Percentiles rank a stretch among this genome's conserved stretches.
Evolutionary conservation across 2,797 vertebrate species (phyloP).

Genomic region (Ibycter americanus): DNA sequence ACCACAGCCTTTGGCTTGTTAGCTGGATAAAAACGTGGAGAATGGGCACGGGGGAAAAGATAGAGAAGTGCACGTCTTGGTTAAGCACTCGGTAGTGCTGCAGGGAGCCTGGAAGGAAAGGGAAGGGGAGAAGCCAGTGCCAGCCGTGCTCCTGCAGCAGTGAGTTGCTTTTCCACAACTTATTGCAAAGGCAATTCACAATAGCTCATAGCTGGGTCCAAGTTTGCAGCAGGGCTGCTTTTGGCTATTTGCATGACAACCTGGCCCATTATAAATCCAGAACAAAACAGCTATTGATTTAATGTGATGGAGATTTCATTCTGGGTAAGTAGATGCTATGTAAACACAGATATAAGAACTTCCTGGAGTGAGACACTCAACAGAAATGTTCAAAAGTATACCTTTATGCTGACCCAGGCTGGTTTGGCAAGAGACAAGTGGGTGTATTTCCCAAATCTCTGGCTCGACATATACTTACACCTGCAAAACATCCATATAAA

Average conservation of each 20-base stretch:
- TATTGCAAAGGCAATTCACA: neutral
- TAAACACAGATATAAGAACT: conserved; percentile 35
- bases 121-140: neutral
- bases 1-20: neutral
- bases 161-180: neutral
- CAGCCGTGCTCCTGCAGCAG: neutral
- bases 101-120: neutral
- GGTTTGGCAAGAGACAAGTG: neutral
- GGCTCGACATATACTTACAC: neutral
- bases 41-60: neutral
- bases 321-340: neutral
- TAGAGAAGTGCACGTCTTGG: neutral
- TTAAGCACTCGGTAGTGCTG: neutral
- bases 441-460: neutral
- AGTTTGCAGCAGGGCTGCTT: neutral
- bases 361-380: conserved; percentile 20
- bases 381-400: neutral
- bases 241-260: neutral
- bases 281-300: conserved; percentile 21
- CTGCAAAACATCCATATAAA: neutral
- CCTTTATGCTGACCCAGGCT: neutral
- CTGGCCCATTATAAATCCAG: neutral
- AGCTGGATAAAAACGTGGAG: neutral
- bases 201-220: neutral
- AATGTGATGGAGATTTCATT: neutral